Conservation (phyloP, 1,140 invertebrate species). For the Panagrolaimus sp. region DNA sequence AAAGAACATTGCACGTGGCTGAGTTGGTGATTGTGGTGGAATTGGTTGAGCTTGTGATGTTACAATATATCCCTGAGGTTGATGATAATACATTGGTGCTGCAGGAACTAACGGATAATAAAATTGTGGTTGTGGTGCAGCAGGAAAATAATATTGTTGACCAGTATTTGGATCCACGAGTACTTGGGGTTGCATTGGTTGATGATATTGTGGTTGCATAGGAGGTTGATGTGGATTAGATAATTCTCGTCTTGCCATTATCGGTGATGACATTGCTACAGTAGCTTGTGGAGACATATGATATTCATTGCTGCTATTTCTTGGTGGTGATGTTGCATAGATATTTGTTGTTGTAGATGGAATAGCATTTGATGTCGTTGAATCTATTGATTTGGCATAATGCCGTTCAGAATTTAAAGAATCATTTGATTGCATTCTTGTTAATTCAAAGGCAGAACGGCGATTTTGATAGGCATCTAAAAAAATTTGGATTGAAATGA, state of each 20-base stretch:
- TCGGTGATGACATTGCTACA: neutral
- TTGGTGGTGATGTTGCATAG: neutral
- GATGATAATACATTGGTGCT: conserved; percentile 19
- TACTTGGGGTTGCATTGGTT: conserved; percentile 21
- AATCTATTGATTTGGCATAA: too few species aligned
- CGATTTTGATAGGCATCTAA: too few species aligned
- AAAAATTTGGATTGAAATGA: too few species aligned
- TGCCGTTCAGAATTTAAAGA: neutral
- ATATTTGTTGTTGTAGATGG: neutral
- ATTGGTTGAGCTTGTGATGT: conserved; percentile 13
- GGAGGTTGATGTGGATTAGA: neutral
- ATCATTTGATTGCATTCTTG: conserved; percentile 7
- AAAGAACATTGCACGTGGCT: neutral
- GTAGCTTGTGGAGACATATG: neutral
- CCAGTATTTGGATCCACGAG: conserved; percentile 39
- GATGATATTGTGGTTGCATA: conserved; percentile 5
- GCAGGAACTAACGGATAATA: conserved; percentile 17
- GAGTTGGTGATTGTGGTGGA: neutral
- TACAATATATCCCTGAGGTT: conserved; percentile 13
- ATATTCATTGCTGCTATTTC: neutral
- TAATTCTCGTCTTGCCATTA: neutral
- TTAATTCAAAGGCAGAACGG: too few species aligned
- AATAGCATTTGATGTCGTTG: too few species aligned
- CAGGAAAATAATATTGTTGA: conserved; percentile 35
- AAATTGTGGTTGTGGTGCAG: conserved; percentile 21